These are phyloP conservation scores for Lithophane ornitopus DNA, from an alignment of 2,888 invertebrate species.

Conservation along the genomic window DNA sequence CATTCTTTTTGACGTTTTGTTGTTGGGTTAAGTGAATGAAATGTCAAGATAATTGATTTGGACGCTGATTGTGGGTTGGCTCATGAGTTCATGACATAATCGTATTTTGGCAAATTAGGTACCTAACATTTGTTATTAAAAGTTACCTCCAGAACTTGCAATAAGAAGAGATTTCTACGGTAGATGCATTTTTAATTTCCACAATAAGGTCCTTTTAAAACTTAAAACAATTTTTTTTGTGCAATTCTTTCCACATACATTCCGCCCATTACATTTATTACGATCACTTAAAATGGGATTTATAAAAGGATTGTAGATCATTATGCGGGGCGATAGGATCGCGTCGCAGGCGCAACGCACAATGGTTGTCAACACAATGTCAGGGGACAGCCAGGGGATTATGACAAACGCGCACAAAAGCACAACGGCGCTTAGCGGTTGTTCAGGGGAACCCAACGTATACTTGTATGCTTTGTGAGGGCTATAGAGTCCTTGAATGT, in stretches of 20 bases:
- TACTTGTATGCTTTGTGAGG: conserved; percentile 41
- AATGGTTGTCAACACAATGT: conserved; percentile 85
- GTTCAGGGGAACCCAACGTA: conserved; percentile 53
- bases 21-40: conserved; percentile 72
- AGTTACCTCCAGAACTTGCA: conserved; percentile 1
- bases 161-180: too few relatives aligned
- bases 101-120: conserved; percentile 55
- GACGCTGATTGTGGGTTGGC: conserved; percentile 53
- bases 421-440: conserved; percentile 77
- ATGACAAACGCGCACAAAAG: conserved; percentile 79
- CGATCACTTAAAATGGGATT: conserved; percentile 54
- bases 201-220: neutral
- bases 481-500: conserved; percentile 36
- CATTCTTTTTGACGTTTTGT: conserved; percentile 73
- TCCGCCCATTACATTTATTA: conserved; percentile 52
- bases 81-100: conserved; percentile 46
- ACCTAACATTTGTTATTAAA: conserved; percentile 39
- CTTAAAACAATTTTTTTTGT: neutral
- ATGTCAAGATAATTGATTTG: conserved; percentile 68
- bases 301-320: conserved; percentile 69
- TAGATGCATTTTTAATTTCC: neutral
- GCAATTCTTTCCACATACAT: conserved; percentile 46
- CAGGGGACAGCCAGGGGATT: conserved; percentile 67
- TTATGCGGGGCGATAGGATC: conserved; percentile 70
- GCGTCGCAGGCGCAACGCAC: conserved; percentile 71